Evolutionary conservation across 37 sponge, comb jelly and placozoan genomes (phyloP).

Genomic region (Chondrilla cf. caribensis): DNA sequence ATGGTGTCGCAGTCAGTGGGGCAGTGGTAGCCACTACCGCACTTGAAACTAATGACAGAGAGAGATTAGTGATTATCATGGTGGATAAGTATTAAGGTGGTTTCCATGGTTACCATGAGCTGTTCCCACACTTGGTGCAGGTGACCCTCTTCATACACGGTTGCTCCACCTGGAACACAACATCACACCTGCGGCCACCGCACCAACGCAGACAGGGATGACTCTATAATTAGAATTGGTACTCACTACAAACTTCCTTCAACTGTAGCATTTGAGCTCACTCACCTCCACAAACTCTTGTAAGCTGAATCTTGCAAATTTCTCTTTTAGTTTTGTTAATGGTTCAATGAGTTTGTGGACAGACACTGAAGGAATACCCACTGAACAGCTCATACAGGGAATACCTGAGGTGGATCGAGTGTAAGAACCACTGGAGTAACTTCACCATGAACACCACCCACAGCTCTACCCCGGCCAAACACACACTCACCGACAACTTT

Average conservation of each 20-base stretch:
- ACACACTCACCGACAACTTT: conserved; percentile 28
- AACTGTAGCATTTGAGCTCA: no score
- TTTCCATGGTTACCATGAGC: conserved; percentile 51
- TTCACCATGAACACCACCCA: no score
- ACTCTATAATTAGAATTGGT: conserved; percentile 23
- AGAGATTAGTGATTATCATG: background rate
- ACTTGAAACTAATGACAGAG: conserved; percentile 54
- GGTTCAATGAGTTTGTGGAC: background rate
- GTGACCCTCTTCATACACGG: conserved; percentile 52
- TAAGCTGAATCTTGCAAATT: background rate
- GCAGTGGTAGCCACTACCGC: conserved; percentile 75
- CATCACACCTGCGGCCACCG: conserved; percentile 73
- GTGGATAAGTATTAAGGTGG: background rate
- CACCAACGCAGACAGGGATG: conserved; percentile 81
- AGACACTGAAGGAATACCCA: background rate
- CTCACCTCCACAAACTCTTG: conserved; percentile 18
- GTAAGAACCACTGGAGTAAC: no score
- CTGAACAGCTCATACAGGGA: background rate
- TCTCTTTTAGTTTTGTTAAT: background rate
- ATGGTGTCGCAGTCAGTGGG: conserved; percentile 70
- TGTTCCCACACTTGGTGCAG: conserved; percentile 55
- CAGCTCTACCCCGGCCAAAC: no score
- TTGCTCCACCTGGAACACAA: conserved; percentile 57
- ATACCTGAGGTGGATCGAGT: background rate
- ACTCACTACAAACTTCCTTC: no score